Conservation (phyloP, 2,113 vertebrate species). For the Cyphomyrus discorhynchus region DNA sequence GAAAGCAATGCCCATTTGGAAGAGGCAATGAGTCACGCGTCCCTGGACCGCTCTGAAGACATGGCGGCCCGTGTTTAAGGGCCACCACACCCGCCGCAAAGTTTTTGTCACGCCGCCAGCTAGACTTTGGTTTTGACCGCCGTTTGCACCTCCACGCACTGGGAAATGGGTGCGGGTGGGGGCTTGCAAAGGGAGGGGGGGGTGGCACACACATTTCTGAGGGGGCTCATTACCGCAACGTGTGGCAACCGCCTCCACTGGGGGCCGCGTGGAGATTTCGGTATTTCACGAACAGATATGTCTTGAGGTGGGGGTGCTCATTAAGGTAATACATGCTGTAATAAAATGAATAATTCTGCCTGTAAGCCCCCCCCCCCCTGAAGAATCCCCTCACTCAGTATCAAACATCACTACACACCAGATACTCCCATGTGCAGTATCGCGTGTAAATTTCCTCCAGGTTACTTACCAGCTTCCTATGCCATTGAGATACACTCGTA, state of each 20-base stretch:
- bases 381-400: not conserved
- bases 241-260: not conserved
- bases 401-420: not conserved
- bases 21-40: not conserved
- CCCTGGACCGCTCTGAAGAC: not conserved
- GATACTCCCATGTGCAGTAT: not conserved
- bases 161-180: not conserved
- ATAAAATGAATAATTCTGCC: not conserved
- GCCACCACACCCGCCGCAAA: not conserved
- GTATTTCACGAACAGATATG: not conserved
- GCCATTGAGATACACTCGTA: not conserved
- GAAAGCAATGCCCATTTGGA: not conserved
- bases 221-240: not conserved
- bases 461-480: not conserved
- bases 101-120: not conserved
- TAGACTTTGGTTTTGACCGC: not conserved
- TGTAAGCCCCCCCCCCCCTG: not conserved
- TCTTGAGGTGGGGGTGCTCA: not conserved
- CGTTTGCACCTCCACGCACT: not conserved
- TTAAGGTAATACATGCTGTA: not conserved
- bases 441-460: not conserved
- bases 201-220: not conserved
- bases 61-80: not conserved
- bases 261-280: not conserved
- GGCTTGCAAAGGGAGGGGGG: too few species aligned